Base-by-base conservation (phyloP, 2,888 invertebrate species). In the Tenthredo amoena region DNA sequence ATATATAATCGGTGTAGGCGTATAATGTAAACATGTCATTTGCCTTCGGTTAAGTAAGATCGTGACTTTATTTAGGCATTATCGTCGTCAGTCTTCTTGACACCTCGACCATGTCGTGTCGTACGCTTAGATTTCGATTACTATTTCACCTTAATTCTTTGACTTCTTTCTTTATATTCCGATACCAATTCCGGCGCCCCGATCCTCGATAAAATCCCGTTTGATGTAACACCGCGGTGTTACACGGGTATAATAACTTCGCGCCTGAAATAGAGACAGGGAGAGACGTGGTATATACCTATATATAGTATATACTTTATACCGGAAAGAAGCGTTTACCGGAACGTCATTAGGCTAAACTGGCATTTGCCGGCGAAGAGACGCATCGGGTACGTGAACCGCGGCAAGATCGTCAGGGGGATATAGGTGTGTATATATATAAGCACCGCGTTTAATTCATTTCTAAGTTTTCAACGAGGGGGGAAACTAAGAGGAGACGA, bases 271-370 rank as follows among this genome's bases (percentile, higher is more conserved):
- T 15, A 47, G 15, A 47, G 47, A 15, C 3, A 15, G 15, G 15
- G 12, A 37, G 37, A n/a, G n/a, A n/a, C n/a, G n/a, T n/a, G n/a
- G n/a, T n/a, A n/a, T 40, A 40, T 40, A 40, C 40, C 9, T 7
- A 0, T 9, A 40, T 34, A 34, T 40, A 40, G 9, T 40, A 40
- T 40, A 40, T 18, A 18, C 40, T 31, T 21, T 62, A 40, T 40
- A 81, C 81, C 81, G 81, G 81, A 81, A 81, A 81, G 81, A 81
- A 81, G 81, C 81, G 81, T 81, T 81, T 81, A 81, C 81, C 81
- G 81, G 58, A 81, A 81, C 81, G 81, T 81, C 81, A 40, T 81
- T 81, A 81, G 62, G 81, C 62, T 81, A 81, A 81, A 81, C 81
- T 81, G 81, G 50, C 62, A 40, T 81, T 81, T 81, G 79, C 55